Conservation (phyloP, 2,888 invertebrate species). For the Odontocerum albicorne region DNA sequence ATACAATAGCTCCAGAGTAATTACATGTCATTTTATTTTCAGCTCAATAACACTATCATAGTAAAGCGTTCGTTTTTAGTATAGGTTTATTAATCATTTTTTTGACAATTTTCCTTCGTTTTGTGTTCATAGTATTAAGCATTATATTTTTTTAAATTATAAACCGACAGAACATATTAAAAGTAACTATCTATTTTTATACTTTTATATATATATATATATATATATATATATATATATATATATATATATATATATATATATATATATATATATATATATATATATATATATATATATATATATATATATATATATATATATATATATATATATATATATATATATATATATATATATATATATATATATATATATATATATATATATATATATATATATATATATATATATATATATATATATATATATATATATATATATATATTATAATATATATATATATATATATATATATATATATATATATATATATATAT, state of each 20-base stretch:
- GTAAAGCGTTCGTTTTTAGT: too few relatives aligned
- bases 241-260: neutral
- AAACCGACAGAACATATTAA: too few relatives aligned
- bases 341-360: neutral
- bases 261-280: neutral
- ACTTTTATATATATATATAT: neutral
- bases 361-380: neutral
- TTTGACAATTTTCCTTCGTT: too few relatives aligned
- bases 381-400: neutral
- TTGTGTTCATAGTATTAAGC: too few relatives aligned
- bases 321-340: neutral
- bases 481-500: neutral
- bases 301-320: neutral
- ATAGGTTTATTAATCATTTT: too few relatives aligned
- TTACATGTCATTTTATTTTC: too few relatives aligned
- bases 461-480: neutral
- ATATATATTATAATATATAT: neutral
- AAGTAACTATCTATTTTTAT: neutral
- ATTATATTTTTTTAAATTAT: too few relatives aligned
- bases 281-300: neutral
- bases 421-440: neutral
- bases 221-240: neutral
- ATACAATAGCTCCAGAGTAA: too few relatives aligned
- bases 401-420: neutral
- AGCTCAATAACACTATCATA: too few relatives aligned